Evolutionary conservation across 2,888 invertebrate species (phyloP).

Genomic region (Chrysodeixis includens): DNA sequence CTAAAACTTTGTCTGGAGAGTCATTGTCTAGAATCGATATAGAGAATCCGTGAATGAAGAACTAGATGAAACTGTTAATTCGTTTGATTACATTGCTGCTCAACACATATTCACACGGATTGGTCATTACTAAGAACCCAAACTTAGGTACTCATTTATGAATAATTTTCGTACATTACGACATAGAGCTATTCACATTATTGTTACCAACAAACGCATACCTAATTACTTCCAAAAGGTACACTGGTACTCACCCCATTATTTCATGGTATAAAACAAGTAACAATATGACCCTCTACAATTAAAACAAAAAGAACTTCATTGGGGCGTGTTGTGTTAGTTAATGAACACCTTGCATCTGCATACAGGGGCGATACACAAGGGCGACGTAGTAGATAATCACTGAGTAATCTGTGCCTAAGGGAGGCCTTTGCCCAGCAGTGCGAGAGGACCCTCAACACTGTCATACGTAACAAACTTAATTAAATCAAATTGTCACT

Average conservation of each 20-base stretch:
- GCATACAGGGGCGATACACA: conserved; percentile 17
- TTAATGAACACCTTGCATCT: conserved; percentile 20
- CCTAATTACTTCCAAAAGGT: background rate
- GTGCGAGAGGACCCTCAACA: conserved; percentile 18
- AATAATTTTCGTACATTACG: no score
- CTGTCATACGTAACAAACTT: conserved; percentile 1
- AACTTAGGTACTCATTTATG: no score
- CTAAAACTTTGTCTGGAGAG: no score
- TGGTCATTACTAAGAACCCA: no score
- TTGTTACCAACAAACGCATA: no score
- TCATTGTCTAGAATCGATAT: no score
- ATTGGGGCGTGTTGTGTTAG: conserved; percentile 6
- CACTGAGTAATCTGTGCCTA: conserved; percentile 38
- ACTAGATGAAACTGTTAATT: no score
- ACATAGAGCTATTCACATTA: no score
- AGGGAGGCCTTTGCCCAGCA: conserved; percentile 22
- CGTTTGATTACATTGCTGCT: no score
- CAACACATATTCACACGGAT: no score
- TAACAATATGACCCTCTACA: background rate
- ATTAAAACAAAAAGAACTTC: background rate
- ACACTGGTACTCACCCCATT: background rate
- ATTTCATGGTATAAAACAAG: background rate
- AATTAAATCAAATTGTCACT: conserved; percentile 3
- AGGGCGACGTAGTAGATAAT: conserved; percentile 21
- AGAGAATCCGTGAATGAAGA: no score